These are phyloP conservation scores for Drosophila kanekoi DNA, from an alignment of 2,888 invertebrate species.

Conservation along the genomic window DNA sequence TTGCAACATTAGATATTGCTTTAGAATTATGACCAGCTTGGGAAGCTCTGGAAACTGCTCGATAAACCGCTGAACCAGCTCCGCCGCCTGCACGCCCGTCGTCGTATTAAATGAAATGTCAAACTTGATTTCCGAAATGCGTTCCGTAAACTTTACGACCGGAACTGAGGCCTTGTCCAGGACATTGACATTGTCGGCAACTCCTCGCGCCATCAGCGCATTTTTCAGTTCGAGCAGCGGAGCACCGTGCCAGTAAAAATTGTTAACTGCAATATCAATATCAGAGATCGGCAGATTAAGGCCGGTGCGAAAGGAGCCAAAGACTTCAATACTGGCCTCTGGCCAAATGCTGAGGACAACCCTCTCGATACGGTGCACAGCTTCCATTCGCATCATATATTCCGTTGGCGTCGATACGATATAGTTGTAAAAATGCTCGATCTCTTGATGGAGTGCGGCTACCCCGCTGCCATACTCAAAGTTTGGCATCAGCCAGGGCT, in stretches of 20 bases:
- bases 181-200: constrained; percentile 50
- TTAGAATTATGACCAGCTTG: constrained; percentile 63
- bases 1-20: constrained; percentile 54
- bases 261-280: constrained; percentile 58
- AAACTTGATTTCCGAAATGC: constrained; percentile 59
- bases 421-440: constrained; percentile 65
- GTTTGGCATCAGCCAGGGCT: constrained; percentile 49
- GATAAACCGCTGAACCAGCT: constrained; percentile 53
- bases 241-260: constrained; percentile 22
- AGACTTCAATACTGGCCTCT: constrained; percentile 48
- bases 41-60: constrained; percentile 63
- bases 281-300: constrained; percentile 60
- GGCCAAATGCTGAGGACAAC: constrained; percentile 59
- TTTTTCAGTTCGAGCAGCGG: constrained; percentile 47
- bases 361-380: constrained; percentile 53
- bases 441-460: constrained; percentile 57
- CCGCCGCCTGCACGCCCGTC: constrained; percentile 62
- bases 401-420: constrained; percentile 55
- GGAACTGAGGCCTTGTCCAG: constrained; percentile 67
- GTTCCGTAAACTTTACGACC: constrained; percentile 68
- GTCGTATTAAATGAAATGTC: constrained; percentile 65
- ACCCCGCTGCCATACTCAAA: constrained; percentile 58
- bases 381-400: constrained; percentile 47
- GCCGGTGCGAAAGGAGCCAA: constrained; percentile 67
- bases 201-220: constrained; percentile 38